phyloP scores from a whole-genome alignment of 1,140 invertebrate species.

The Conus ventricosus region DNA sequence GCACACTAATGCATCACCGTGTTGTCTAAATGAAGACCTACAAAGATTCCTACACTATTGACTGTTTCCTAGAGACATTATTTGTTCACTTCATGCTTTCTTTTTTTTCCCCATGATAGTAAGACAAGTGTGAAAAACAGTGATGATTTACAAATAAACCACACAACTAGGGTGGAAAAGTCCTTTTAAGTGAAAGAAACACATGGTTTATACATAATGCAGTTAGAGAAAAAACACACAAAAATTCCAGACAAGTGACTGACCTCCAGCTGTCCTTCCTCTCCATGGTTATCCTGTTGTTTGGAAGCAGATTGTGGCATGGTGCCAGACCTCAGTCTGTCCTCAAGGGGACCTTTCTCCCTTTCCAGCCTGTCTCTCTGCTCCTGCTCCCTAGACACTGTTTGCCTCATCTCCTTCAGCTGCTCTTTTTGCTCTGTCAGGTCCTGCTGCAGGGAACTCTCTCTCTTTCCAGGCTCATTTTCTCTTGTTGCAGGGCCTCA shows the following conservation, averaged over 20 bases:
- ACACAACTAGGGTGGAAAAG: neutral
- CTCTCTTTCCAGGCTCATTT: neutral
- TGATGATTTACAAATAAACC: neutral
- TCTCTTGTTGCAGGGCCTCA: slow-evolving; percentile 14
- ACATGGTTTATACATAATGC: too few species aligned
- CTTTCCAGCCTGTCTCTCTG: neutral
- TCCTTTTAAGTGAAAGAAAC: too few species aligned
- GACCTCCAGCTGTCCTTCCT: neutral
- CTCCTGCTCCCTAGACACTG: neutral
- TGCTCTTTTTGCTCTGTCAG: neutral
- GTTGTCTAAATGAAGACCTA: too few species aligned
- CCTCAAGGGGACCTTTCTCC: neutral
- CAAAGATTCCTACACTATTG: too few species aligned
- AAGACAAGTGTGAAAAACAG: too few species aligned
- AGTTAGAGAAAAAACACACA: too few species aligned
- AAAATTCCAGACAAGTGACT: neutral
- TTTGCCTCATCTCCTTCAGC: neutral
- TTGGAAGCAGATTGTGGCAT: neutral
- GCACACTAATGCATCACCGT: too few species aligned
- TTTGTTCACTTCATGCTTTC: too few species aligned
- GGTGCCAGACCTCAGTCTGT: neutral
- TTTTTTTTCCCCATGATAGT: too few species aligned
- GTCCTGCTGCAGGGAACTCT: neutral
- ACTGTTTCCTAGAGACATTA: too few species aligned
- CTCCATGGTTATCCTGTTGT: neutral